Evolutionary conservation across 2,888 invertebrate genomes (phyloP).

Genomic region (Campoletis raptor): DNA sequence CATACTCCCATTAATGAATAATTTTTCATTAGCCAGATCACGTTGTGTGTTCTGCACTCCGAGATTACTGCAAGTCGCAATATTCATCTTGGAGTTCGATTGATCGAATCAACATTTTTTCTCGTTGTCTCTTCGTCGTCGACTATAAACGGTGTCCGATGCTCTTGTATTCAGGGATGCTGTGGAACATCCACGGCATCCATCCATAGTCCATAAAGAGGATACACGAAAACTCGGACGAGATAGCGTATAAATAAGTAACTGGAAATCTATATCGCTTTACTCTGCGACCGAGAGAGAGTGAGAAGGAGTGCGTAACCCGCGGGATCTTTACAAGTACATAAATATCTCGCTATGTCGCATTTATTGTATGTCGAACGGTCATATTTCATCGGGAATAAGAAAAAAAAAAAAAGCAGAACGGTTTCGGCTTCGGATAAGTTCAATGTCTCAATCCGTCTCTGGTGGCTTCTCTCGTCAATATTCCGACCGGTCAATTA

Average conservation of each 20-base stretch:
- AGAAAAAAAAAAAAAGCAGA: conserved; percentile 56
- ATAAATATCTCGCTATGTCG: conserved; percentile 75
- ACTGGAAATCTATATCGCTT: conserved; percentile 60
- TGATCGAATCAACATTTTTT: conserved; percentile 39
- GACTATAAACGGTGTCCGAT: conserved; percentile 26
- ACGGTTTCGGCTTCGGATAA: conserved; percentile 73
- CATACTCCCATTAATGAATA: neutral
- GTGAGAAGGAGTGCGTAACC: conserved; percentile 54
- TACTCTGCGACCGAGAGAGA: conserved; percentile 1
- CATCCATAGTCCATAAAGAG: neutral
- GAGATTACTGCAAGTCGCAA: neutral
- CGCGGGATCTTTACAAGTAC: conserved; percentile 71
- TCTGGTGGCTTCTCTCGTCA: conserved; percentile 75
- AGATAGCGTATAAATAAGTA: conserved; percentile 66
- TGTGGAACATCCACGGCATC: conserved; percentile 6
- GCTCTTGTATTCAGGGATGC: conserved; percentile 7
- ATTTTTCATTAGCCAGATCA: conserved; percentile 37
- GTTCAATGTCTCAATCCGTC: conserved; percentile 82
- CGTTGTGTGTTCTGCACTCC: conserved; percentile 7
- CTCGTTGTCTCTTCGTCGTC: neutral
- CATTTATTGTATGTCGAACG: conserved; percentile 76
- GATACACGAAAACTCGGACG: conserved; percentile 30
- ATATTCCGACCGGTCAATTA: conserved; percentile 82
- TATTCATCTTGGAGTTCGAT: conserved; percentile 35
- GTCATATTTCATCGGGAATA: conserved; percentile 78